Base-by-base conservation (phyloP, 64 coral and sea anemone genomes). In the Platygyra sinensis region DNA sequence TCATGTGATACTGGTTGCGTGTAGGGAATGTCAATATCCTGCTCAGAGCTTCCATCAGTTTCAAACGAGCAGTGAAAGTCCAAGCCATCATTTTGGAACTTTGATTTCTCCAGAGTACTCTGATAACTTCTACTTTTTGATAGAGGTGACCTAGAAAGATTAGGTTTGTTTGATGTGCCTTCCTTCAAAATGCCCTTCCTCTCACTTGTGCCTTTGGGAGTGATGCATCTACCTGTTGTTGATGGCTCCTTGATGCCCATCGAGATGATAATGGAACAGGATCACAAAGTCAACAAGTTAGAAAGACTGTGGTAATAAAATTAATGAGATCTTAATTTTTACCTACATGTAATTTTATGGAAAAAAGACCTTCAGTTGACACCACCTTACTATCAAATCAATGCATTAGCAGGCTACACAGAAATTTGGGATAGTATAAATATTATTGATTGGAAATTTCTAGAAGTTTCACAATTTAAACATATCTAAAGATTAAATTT, bases 1-100 rank as follows among this genome's bases (percentile, higher is more conserved):
- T 97, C 83, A 19, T 85, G 57, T 18, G 73, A 30, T 52, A 93
- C 74, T 63, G 91, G 88, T 30, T 97, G 95, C 0, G 92, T 88
- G 36, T 16, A 49, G 24, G 92, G 88, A 78, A 91, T 61, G 32
- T 79, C 80, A 87, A 8, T 77, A 20, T 94, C 72, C 12, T 62
- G 83, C 11, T 62, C 90, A 49, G 90, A 62, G 60, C 82, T 92
- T 33, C 87, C 82, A 30, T 90, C 89, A 78, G 52, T 90, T 64
- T 91, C 95, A 91, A 97, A 97, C 24, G 91, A 97, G 71, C 95
- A 97, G 62, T 85, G 71, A 63, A 97, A 94, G 22, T 90, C 73
- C 78, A 52, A 93, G n/a, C 67, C 80, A 42, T 94, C 83, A 49
- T 60, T 91, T 31, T 86, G 61, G 29, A 73, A n/a, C 30, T 60